Conservation (phyloP, 2,797 vertebrate species). For the Anniella stebbinsi region DNA sequence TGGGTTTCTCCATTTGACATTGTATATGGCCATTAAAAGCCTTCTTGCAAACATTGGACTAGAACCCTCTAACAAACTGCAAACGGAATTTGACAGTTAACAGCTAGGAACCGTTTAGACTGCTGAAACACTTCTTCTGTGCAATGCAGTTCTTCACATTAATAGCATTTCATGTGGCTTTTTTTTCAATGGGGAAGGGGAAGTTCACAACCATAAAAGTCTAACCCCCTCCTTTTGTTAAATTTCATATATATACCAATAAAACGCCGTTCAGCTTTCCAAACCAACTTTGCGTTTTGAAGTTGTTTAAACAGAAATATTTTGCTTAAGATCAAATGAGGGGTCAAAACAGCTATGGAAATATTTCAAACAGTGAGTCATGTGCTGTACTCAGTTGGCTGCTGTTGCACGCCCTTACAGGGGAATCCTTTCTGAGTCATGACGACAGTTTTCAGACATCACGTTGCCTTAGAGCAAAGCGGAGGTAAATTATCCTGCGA, state of each 20-base stretch:
- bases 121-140: conserved; percentile 75
- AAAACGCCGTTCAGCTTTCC: conserved; percentile 58
- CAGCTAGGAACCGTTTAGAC: conserved; percentile 59
- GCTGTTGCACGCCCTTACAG: conserved; percentile 44
- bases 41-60: conserved; percentile 49
- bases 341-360: conserved; percentile 60
- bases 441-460: conserved; percentile 27
- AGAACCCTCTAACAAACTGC: conserved; percentile 73
- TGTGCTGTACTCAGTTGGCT: conserved; percentile 52
- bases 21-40: conserved; percentile 63
- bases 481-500: not conserved
- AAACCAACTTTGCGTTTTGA: conserved; percentile 67
- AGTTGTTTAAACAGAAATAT: conserved; percentile 66
- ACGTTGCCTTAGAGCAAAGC: conserved; percentile 22
- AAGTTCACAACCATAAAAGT: conserved; percentile 71
- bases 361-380: conserved; percentile 65
- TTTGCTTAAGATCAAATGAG: conserved; percentile 74
- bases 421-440: conserved; percentile 47
- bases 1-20: conserved; percentile 48
- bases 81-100: conserved; percentile 63
- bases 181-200: conserved; percentile 67
- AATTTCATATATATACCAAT: conserved; percentile 50
- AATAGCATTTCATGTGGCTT: conserved; percentile 76
- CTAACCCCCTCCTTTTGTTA: conserved; percentile 63
- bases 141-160: conserved; percentile 71